Base-by-base conservation (phyloP, 2,797 vertebrate genomes). In the Anolis apletophallus region DNA sequence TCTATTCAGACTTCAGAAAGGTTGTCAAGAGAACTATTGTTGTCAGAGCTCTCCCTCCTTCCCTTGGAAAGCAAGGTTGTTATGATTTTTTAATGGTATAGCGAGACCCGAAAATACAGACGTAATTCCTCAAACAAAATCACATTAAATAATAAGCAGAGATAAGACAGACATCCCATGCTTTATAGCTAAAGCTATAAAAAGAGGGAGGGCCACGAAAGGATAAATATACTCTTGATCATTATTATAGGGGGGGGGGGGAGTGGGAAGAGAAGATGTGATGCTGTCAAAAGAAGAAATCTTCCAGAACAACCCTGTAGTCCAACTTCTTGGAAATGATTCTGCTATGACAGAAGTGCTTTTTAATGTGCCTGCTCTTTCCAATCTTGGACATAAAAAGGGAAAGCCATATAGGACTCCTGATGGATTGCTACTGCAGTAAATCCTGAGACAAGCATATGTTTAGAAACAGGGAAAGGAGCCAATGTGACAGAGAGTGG, bases 61-160 rank as follows among this genome's bases (percentile, higher is more conserved):
- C 52, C 32, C 32, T 21, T 8, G 21, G 85, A 52, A 83, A 50
- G 46, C 46, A 73, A 8, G 1, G 23, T 86, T 64, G 61, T 64
- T 64, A 9, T 46, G 46, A 6, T 46, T 72, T 80, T 72, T 55
- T 13, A 67, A 57, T 67, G 32, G 32, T 17, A 75, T 81, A 46
- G 29, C 1, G 4, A 64, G 79, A 46, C 55, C 59, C 17, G 46
- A 85, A 81, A 59, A 36, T 67, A 64, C 32, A n/a, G 32, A 64
- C n/a, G 32, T 29, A 81, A 81, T 55, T 67, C 32, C 57, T 32
- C 11, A 21, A 81, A 74, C 32, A 75, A 81, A 75, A 86, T 81
- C 61, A 76, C 59, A 76, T n/a, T 61, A 59, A 71, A 52, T 85
- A 81, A 57, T 86, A 87, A 84, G 86, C 55, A 88, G 81, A 90